Evolutionary conservation across 2,797 vertebrate species (phyloP).

Genomic region (Sebastes diaconus): DNA sequence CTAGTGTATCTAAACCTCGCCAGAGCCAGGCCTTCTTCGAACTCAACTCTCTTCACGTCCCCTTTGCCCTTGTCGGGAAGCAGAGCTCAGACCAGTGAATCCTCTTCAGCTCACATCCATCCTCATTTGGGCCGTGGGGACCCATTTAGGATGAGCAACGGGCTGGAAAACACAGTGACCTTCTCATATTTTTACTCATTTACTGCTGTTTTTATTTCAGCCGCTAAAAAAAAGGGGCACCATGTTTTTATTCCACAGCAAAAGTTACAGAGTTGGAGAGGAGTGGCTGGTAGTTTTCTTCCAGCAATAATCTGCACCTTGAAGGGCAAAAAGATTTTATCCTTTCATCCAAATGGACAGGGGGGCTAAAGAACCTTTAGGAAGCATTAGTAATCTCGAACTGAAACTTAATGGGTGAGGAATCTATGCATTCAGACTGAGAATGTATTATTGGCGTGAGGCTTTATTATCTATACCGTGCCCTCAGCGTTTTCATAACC

Average conservation of each 20-base stretch:
- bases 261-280: slow-evolving; percentile 29
- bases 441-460: slow-evolving; percentile 30
- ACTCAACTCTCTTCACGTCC: slow-evolving; percentile 32
- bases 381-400: slow-evolving; percentile 38
- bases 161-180: slow-evolving; percentile 76
- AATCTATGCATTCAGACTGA: slow-evolving; percentile 42
- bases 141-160: slow-evolving; percentile 72
- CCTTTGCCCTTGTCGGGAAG: slow-evolving; percentile 59
- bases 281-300: background rate
- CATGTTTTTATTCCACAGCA: slow-evolving; percentile 48
- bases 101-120: slow-evolving; percentile 69
- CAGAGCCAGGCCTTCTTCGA: slow-evolving; percentile 17
- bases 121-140: slow-evolving; percentile 72
- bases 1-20: slow-evolving; percentile 19
- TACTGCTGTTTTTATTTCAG: slow-evolving; percentile 64
- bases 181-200: slow-evolving; percentile 74
- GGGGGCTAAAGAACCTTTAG: slow-evolving; percentile 22
- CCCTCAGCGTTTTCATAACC: slow-evolving; percentile 56
- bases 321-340: slow-evolving; percentile 8
- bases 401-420: slow-evolving; percentile 43
- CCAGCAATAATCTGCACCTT: slow-evolving; percentile 16
- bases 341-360: slow-evolving; percentile 9
- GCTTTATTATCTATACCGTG: slow-evolving; percentile 50
- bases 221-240: slow-evolving; percentile 27
- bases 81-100: slow-evolving; percentile 58